A percentile compares a stretch with the other conserved stretches of the same genome.
These are phyloP conservation scores for Festucalex cinctus DNA, from an alignment of 2,113 vertebrate species.

Conservation along the genomic window DNA sequence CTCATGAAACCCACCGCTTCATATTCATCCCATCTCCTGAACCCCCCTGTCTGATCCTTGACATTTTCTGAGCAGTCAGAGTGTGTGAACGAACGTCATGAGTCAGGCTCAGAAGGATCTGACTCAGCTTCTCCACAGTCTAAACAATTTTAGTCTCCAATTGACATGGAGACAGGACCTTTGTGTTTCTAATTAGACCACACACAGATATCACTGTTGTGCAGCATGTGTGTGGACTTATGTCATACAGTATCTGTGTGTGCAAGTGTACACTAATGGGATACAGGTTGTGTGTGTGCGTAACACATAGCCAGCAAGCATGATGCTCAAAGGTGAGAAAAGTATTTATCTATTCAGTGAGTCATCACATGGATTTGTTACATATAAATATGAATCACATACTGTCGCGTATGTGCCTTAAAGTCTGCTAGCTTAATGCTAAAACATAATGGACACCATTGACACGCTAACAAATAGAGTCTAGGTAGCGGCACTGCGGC, in stretches of 20 bases:
- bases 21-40: not conserved
- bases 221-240: not conserved
- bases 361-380: too few relatives aligned
- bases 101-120: conserved; percentile 41
- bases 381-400: too few relatives aligned
- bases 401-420: too few relatives aligned
- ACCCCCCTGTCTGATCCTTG: not conserved
- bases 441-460: too few relatives aligned
- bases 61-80: conserved; percentile 4
- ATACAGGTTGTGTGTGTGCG: not conserved
- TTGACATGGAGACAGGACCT: conserved; percentile 20
- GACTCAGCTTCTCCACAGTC: conserved; percentile 45
- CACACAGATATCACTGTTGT: not conserved
- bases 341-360: too few relatives aligned
- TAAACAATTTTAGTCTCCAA: conserved; percentile 36
- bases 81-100: conserved; percentile 16
- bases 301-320: not conserved
- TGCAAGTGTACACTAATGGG: not conserved
- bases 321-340: not conserved
- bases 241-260: not conserved
- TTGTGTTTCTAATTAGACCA: conserved; percentile 42
- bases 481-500: too few relatives aligned
- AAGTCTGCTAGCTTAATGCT: too few relatives aligned
- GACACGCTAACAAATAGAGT: too few relatives aligned
- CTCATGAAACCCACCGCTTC: not conserved